A percentile compares a stretch with the other conserved stretches of the same genome.
phyloP scores from a whole-genome alignment of 2,888 invertebrate genomes.

The Polymixis flavicincta region DNA sequence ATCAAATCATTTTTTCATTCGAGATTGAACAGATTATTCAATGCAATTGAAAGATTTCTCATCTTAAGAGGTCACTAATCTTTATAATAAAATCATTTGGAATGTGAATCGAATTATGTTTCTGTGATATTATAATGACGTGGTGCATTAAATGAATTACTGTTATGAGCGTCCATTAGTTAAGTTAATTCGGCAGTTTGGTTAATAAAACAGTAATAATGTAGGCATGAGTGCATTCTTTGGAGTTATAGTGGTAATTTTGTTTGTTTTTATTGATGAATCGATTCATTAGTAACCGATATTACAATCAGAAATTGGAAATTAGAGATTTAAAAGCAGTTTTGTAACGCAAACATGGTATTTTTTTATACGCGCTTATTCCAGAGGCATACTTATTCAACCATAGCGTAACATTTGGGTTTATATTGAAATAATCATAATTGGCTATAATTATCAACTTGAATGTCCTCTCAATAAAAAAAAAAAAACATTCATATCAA shows the following conservation, averaged over 20 bases:
- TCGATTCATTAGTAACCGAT: conserved; percentile 26
- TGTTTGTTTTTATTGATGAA: conserved; percentile 24
- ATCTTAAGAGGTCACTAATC: conserved; percentile 60
- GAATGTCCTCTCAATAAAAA: neutral
- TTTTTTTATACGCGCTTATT: neutral
- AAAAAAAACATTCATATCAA: neutral
- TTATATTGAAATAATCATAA: neutral
- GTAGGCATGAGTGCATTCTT: conserved; percentile 30
- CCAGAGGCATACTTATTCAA: neutral
- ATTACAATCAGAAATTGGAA: neutral
- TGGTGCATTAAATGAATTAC: conserved; percentile 32
- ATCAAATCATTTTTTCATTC: conserved; percentile 67
- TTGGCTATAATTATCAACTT: neutral
- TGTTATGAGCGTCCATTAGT: conserved; percentile 41
- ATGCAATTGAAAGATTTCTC: conserved; percentile 64
- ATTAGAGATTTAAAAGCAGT: conserved; percentile 3
- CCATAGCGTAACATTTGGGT: neutral
- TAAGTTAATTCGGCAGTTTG: conserved; percentile 30
- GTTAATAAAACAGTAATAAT: conserved; percentile 48
- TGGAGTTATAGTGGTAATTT: conserved; percentile 23
- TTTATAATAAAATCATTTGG: conserved; percentile 59
- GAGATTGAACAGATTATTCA: conserved; percentile 70
- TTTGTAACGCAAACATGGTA: neutral
- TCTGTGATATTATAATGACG: conserved; percentile 36
- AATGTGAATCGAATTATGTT: conserved; percentile 58